Evolutionary conservation across 30 jellyfish, hydroid and myxozoan species (phyloP), one percentile per base, ranked within the genome.

Genomic region (Mastigias papua): DNA sequence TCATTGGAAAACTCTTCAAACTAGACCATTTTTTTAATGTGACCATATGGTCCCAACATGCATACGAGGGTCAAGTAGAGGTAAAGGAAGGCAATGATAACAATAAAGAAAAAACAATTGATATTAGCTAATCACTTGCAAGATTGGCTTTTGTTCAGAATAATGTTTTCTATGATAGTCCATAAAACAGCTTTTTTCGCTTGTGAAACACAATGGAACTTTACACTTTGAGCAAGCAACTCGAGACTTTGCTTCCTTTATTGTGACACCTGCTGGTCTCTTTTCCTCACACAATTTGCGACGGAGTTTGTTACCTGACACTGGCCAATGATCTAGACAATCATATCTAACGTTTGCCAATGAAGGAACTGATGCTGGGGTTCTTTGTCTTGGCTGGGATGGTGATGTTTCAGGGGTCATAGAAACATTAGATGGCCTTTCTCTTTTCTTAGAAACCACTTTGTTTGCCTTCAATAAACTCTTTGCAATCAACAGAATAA

Each of bases 21-120:
- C 0, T 11, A 1, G 84, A 73, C 19, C 25, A 35, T 34, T 34
- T 21, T 8, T 76, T 29, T n/a, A 17, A 3, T 80, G 90, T 72
- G 90, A 80, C 90, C 90, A 80, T 63, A 63, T 64, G 76, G 90
- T 64, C 81, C 90, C 90, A 62, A 80, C 68, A 80, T 37, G 74
- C 68, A 4, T 80, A 20, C 54, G 13, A 42, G 13, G 13, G 13
- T 42, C 7, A 15, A 42, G 54, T 4, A 42, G 7, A 42, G 13
- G 54, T 42, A 15, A 0, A 4, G 13, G 7, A 42, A 42, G 13
- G 13, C 13, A 42, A 42, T 4, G 54, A 42, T 4, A 42, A 42
- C 13, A 42, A 8, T 4, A 42, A 15, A 4, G 54, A 42, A 42
- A 15, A 42, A 15, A 42, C 13, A 8, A 42, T 4, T 42, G 7